Evolutionary conservation across 2,797 vertebrate species (phyloP), one percentile per base, ranked within the genome.

Genomic region (Clangula hyemalis): DNA sequence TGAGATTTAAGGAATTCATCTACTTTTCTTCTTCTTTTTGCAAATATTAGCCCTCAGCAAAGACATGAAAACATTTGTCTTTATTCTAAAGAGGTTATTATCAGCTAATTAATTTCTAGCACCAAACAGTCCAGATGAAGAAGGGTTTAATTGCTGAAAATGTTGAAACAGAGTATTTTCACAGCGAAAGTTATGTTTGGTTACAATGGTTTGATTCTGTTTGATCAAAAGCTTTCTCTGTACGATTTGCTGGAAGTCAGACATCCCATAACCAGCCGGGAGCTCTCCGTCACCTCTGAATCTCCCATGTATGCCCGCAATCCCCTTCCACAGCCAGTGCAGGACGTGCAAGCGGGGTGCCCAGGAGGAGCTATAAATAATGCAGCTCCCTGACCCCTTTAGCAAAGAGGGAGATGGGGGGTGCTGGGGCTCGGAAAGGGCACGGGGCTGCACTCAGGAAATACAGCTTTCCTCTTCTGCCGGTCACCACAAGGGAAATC

Each of bases 1-100:
- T 77, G 64, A 90, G 73, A 84, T 61, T 87, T 85, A 92, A 89
- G 71, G 34, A 90, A 87, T 28, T 80, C 68, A 13, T 38, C 84
- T 68, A 45, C 36, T 89, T 77, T 86, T 36, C 36, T 89, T 72
- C 86, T 39, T 54, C 39, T 89, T 87, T 78, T 90, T 65, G 56
- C 60, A 94, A 95, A 90, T 89, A 94, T 61, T 91, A 92, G 83
- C 92, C 92, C 87, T 96, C 64, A 94, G 84, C 72, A 89, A 94
- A 92, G 58, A 91, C 70, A 76, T 19, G 65, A 92, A 95, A 96
- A 78, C 76, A 86, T 83, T 93, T 91, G 62, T 81, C 89, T 93
- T 92, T 83, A 83, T 69, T 73, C 36, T 90, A 76, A 94, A 91
- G 66, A 85, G 51, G 56, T 34, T 73, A 82, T 77, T 77, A 90